Base-by-base conservation (phyloP, 2,797 vertebrate species). In the Prunella strophiata region DNA sequence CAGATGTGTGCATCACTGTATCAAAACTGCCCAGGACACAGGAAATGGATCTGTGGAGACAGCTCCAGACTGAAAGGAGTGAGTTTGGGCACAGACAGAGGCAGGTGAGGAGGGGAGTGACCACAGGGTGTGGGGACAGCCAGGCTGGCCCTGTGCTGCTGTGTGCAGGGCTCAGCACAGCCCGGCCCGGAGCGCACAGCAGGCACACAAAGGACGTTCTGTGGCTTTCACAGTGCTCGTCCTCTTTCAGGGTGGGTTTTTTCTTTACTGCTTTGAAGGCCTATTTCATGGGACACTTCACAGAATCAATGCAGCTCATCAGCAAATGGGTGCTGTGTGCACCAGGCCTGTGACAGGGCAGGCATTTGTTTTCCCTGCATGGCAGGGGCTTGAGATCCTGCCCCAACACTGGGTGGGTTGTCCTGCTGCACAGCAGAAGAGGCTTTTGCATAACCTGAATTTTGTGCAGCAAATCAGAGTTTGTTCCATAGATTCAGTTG, bases 201-300 rank as follows among this genome's bases (percentile, higher is more conserved):
- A 96, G 97, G 96, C 75, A 79, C 97, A 98, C 98, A 98, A 98
- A 98, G 98, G 97, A 94, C 91, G 98, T 98, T 98, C 98, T 99
- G 98, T 99, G 97, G 98, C 98, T 96, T 98, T 96, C 98, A 98
- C 98, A 98, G 98, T 98, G 97, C 98, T 97, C 97, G 93, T 98
- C 98, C 97, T 98, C 97, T 98, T 98, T 98, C 97, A 84, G 96
- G 97, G 96, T 98, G 96, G 88, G 27, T 36, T 93, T 63, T 47
- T 98, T 98, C 83, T 98, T 97, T 96, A 91, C 97, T 98, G 97
- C 97, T 98, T 97, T 98, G 98, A 98, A 97, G 98, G 98, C 97
- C 93, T 97, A 98, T 98, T 99, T 99, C 98, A 98, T 98, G 98
- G 98, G 98, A 98, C 97, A 98, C 97, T 98, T 98, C 98, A 98